phyloP scores from a whole-genome alignment of 1,140 invertebrate species.

The Drosophila busckii region DNA sequence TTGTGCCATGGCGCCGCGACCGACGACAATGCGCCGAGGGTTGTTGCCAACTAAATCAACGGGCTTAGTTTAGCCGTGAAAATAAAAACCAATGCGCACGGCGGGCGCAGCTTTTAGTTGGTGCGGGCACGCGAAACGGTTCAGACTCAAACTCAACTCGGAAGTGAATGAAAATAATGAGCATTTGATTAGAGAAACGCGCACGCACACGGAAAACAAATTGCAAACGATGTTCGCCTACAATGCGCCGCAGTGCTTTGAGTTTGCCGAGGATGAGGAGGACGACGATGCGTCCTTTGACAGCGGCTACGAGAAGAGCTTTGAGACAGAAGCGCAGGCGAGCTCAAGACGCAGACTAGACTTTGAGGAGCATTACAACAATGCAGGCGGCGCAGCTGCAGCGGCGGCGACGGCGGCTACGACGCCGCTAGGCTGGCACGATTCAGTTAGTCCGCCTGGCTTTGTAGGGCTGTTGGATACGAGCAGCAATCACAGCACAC shows the following conservation, averaged over 20 bases:
- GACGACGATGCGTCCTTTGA: constrained; percentile 84
- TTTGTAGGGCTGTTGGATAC: constrained; percentile 62
- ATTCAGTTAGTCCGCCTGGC: too few relatives aligned
- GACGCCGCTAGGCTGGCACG: constrained; percentile 51
- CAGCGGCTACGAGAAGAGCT: constrained; percentile 84
- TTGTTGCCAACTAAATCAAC: constrained; percentile 70
- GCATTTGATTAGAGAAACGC: constrained; percentile 10
- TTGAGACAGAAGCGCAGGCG: constrained; percentile 75
- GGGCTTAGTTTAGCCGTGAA: constrained; percentile 49
- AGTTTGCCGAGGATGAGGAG: constrained; percentile 83
- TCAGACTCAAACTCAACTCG: constrained; percentile 28
- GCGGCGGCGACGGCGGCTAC: constrained; percentile 26
- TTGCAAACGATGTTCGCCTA: constrained; percentile 35
- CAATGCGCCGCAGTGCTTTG: constrained; percentile 76
- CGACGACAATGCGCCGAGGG: constrained; percentile 75
- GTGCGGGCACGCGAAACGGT: constrained; percentile 68
- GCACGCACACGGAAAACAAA: too few relatives aligned
- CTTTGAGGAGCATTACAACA: constrained; percentile 46
- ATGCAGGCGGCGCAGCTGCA: constrained; percentile 10
- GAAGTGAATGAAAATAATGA: constrained; percentile 23
- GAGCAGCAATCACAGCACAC: constrained; percentile 70
- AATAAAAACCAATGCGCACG: constrained; percentile 72
- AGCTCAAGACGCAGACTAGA: constrained; percentile 60
- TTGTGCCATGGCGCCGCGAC: constrained; percentile 77
- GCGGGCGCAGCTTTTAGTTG: constrained; percentile 72